Evolutionary conservation across 2,797 vertebrate species (phyloP).

Genomic region (Hozukius guyotensis): DNA sequence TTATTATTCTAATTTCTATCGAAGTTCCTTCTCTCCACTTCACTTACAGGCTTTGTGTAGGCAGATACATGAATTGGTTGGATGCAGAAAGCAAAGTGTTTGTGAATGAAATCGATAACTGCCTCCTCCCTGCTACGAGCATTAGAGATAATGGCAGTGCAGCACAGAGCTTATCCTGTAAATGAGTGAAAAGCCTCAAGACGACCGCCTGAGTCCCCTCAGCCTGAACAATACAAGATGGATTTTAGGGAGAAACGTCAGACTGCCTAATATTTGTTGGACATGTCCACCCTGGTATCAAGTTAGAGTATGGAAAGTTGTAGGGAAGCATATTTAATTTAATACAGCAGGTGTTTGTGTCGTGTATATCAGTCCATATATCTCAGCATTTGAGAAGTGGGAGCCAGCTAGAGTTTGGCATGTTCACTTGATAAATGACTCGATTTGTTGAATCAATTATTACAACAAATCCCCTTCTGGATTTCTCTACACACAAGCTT

Average conservation of each 20-base stretch:
- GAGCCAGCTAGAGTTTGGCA: not conserved
- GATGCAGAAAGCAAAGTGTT: not conserved
- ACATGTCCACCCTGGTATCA: not conserved
- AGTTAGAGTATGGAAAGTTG: not conserved
- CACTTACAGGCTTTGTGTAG: constrained; percentile 13
- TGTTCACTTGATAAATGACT: not conserved
- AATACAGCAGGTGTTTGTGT: not conserved
- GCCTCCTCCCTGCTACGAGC: constrained; percentile 16
- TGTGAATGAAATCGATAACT: constrained; percentile 33
- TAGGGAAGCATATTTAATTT: not conserved
- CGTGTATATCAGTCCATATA: not conserved
- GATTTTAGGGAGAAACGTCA: constrained; percentile 2
- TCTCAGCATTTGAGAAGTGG: not conserved
- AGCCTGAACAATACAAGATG: not conserved
- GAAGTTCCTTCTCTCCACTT: not conserved
- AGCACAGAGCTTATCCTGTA: constrained; percentile 29
- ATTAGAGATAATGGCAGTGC: constrained; percentile 26
- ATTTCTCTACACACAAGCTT: not conserved
- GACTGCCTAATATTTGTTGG: not conserved
- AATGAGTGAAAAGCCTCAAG: constrained; percentile 20
- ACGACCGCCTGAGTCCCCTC: not conserved
- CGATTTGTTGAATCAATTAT: not conserved
- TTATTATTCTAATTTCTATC: not conserved
- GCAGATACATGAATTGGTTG: constrained; percentile 16
- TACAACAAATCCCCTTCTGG: not conserved